phyloP scores from a whole-genome alignment of 2,113 vertebrate species.

The Gopherus evgoodei region DNA sequence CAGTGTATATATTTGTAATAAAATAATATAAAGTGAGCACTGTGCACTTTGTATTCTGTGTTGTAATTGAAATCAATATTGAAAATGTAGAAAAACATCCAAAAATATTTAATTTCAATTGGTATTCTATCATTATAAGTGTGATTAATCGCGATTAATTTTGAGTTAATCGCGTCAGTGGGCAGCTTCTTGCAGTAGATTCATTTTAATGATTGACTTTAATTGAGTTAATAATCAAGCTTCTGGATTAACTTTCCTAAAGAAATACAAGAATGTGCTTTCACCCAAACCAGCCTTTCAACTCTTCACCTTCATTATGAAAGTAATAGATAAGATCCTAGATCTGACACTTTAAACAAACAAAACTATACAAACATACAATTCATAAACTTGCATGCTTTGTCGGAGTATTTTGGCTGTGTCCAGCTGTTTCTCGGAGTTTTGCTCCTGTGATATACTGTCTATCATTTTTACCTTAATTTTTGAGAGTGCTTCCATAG shows the following conservation, averaged over 20 bases:
- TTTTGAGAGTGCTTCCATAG: background rate
- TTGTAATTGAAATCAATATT: too few relatives aligned
- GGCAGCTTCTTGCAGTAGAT: background rate
- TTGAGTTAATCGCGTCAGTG: too few relatives aligned
- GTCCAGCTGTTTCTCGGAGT: conserved; percentile 45
- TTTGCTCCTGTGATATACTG: conserved; percentile 61
- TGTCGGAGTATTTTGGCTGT: conserved; percentile 48
- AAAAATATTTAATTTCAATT: too few relatives aligned
- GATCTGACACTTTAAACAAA: background rate
- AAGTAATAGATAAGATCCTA: background rate
- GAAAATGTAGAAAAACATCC: too few relatives aligned
- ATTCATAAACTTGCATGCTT: background rate
- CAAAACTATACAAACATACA: background rate
- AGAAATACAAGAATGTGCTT: background rate
- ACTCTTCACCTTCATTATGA: background rate
- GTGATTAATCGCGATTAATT: too few relatives aligned
- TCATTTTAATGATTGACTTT: background rate
- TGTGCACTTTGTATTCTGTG: too few relatives aligned
- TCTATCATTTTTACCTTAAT: conserved; percentile 27
- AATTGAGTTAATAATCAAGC: background rate
- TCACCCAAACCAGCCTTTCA: background rate
- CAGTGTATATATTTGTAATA: too few relatives aligned
- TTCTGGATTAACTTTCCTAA: background rate
- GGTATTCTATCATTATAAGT: too few relatives aligned
- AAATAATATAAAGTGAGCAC: too few relatives aligned